phyloP scores from a whole-genome alignment of 2,888 invertebrate species.

The Osmoderma eremita region DNA sequence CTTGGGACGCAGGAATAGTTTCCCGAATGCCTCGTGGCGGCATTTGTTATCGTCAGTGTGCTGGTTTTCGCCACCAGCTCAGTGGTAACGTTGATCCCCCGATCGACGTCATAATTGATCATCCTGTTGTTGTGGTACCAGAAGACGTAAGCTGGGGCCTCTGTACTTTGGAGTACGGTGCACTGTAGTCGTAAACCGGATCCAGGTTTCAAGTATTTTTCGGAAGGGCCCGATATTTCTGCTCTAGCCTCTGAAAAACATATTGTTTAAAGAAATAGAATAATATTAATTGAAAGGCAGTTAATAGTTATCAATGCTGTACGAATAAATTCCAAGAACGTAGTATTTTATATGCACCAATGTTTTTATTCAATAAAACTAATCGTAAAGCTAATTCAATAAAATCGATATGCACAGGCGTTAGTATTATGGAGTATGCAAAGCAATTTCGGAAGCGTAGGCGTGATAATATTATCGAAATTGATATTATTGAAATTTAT shows the following conservation, averaged over 20 bases:
- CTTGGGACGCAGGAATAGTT: constrained; percentile 91
- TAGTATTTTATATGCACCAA: too few relatives aligned
- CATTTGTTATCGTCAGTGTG: constrained; percentile 69
- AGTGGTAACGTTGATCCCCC: constrained; percentile 87
- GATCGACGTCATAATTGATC: constrained; percentile 90
- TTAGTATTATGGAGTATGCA: too few relatives aligned
- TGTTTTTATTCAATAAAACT: too few relatives aligned
- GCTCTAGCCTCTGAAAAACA: constrained; percentile 84
- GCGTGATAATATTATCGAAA: too few relatives aligned
- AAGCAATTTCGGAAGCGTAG: too few relatives aligned
- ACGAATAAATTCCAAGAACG: too few relatives aligned
- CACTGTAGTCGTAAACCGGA: constrained; percentile 85
- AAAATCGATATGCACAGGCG: too few relatives aligned
- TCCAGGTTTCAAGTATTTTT: constrained; percentile 88
- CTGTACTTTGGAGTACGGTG: constrained; percentile 84
- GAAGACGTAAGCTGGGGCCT: constrained; percentile 84
- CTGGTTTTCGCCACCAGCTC: constrained; percentile 77
- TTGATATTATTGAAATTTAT: too few relatives aligned
- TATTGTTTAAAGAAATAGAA: too few relatives aligned
- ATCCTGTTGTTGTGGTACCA: constrained; percentile 91
- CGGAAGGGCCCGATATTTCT: constrained; percentile 85
- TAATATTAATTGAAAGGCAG: too few relatives aligned
- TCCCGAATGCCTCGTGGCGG: constrained; percentile 80
- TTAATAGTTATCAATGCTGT: too few relatives aligned
- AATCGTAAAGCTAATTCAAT: too few relatives aligned